Base-by-base conservation (phyloP, 1,140 invertebrate genomes). In the Portunus trituberculatus region DNA sequence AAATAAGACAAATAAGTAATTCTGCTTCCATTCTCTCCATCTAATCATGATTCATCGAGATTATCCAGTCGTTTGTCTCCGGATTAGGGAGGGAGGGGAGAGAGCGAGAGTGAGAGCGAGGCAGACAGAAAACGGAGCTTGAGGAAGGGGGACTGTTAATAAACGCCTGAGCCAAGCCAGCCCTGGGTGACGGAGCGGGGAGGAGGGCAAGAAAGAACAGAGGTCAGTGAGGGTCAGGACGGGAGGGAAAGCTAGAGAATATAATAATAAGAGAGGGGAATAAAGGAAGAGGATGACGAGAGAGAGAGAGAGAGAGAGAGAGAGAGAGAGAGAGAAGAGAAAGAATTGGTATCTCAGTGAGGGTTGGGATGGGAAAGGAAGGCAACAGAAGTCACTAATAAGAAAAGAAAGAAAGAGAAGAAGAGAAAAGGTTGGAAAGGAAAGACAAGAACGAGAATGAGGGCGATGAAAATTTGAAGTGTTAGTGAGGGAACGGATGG, bases 1-100 rank as follows among this genome's bases (percentile, higher is more conserved):
- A 93, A 93, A 93, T 93, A 93, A 93, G 91, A 93, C 67, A 84
- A 93, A 93, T 93, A 93, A 93, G 10, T 93, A 46, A 93, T 93
- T 45, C 91, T 82, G 82, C 31, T 29, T 29, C 91, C 20, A 84
- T 83, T 76, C 76, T 84, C 76, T 46, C 76, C 32, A 48, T 46
- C 82, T 83, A 84, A 93, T 93, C 91, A 93, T 93, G 91, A 93
- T 93, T 93, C 91, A 93, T 46, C 25, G 28, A 32, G 91, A 93
- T 93, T 84, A 84, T 48, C 67, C 91, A 92, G 31, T 76, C 91
- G 76, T 92, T 92, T 92, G 91, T 92, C 91, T 76, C 39, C 67
- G 46, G 91, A 93, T 82, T 83, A 84, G 39, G 25, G 32, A 25
- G 32, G 76, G 28, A 25, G 59, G 32, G 10, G 67, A 39, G 59